phyloP scores from a whole-genome alignment of 2,113 vertebrate genomes.

The Odocoileus hemionus region DNA sequence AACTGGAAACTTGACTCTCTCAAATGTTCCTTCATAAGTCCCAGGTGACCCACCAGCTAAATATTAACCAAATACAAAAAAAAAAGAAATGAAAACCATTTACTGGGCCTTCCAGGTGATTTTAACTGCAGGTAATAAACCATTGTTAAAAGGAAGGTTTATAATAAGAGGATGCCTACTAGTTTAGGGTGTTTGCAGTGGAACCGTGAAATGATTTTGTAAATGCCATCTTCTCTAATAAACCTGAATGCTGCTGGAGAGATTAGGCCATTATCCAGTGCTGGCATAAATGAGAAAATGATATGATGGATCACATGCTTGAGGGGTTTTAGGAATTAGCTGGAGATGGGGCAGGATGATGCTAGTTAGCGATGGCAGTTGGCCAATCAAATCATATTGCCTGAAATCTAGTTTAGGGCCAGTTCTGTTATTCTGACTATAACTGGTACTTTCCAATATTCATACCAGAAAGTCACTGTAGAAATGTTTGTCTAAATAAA shows the following conservation, averaged over 20 bases:
- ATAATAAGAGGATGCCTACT: not conserved
- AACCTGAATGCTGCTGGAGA: constrained; percentile 39
- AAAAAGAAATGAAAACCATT: constrained; percentile 15
- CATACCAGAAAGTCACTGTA: not conserved
- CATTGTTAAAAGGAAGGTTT: not conserved
- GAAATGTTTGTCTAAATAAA: not conserved
- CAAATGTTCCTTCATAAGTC: not conserved
- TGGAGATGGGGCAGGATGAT: constrained; percentile 17
- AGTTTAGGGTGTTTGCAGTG: not conserved
- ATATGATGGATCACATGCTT: constrained; percentile 55
- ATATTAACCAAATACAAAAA: not conserved
- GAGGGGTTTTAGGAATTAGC: constrained; percentile 52
- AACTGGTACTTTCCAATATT: not conserved
- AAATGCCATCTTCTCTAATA: constrained; percentile 46
- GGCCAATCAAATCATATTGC: constrained; percentile 36
- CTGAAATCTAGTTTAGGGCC: not conserved
- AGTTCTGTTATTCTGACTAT: not conserved
- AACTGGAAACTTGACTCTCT: not conserved
- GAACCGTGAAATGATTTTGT: not conserved
- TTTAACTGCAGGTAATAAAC: constrained; percentile 58
- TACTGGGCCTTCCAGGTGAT: constrained; percentile 8
- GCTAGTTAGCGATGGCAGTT: constrained; percentile 51
- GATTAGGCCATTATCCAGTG: constrained; percentile 20
- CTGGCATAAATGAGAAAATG: constrained; percentile 13
- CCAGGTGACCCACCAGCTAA: not conserved